phyloP scores from a whole-genome alignment of 2,888 invertebrate species.

The Seira musarum region DNA sequence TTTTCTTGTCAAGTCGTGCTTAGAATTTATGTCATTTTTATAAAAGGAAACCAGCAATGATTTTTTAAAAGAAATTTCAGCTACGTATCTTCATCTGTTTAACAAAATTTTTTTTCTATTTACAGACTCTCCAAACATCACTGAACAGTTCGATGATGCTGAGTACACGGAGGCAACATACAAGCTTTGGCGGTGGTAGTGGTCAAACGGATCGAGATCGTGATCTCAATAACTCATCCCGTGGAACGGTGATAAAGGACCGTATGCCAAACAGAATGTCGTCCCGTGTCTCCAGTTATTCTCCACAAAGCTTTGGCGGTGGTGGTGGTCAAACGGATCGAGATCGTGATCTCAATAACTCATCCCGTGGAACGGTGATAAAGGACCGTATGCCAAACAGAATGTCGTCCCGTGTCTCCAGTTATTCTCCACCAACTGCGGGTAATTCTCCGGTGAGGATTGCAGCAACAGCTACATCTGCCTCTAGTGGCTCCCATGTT shows the following conservation, averaged over 20 bases:
- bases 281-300: conserved; percentile 25
- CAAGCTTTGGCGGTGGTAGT: too few species aligned
- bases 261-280: conserved; percentile 27
- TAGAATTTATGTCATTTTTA: too few species aligned
- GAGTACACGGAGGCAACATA: conserved; percentile 32
- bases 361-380: conserved; percentile 1
- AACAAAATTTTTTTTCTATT: background rate
- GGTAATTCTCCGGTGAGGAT: conserved; percentile 10
- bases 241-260: conserved; percentile 37
- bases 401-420: conserved; percentile 27
- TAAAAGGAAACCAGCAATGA: too few species aligned
- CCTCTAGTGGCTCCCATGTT: background rate
- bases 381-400: conserved; percentile 26
- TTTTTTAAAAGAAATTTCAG: too few species aligned
- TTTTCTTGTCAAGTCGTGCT: too few species aligned
- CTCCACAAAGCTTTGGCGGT: too few species aligned
- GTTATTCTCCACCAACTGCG: conserved; percentile 16
- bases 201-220: too few species aligned
- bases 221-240: conserved; percentile 16
- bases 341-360: conserved; percentile 1
- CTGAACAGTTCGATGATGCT: conserved; percentile 48
- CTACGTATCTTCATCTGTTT: background rate
- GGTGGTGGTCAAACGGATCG: too few species aligned
- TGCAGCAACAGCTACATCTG: background rate
- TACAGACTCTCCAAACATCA: conserved; percentile 52